Evolutionary conservation across 2,113 vertebrate genomes (phyloP), one percentile per base, ranked within the genome.

Genomic region (Poeciliopsis occidentalis): DNA sequence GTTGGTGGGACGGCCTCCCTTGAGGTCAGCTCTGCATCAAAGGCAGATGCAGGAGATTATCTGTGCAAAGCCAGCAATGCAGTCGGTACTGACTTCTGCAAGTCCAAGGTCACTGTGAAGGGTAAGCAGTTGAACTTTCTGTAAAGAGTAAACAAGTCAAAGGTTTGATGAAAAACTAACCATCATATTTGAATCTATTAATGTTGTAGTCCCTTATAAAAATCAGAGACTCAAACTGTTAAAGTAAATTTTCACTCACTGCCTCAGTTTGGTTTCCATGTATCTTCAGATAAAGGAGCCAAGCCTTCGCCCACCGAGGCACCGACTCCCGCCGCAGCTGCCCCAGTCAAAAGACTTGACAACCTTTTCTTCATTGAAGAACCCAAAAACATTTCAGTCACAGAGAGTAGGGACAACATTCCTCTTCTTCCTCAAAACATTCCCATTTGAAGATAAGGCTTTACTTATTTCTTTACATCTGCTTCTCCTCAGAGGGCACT

Each of bases 301-400:
- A 84, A 82, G 67, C 47, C 80, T 2, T 4, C 69, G 4, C 64
- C 84, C 8, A 0, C 73, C 0, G 81, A 85, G 64, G 64, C 87
- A 0, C 27, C 81, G 0, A 12, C 85, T 31, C 63, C 73, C 0
- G 79, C 76, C 32, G 92, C 94, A 80, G 84, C 89, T 1, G 90
- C 91, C 71, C 95, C 95, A 37, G 93, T 87, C 69, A 96, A 95
- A 61, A 83, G 94, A 32, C 95, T 97, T 0, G 97, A 97, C 82
- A 98, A 96, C 69, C 94, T 98, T 67, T 99, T 96, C 91, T 99
- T 99, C 66, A 95, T 98, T 4, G 96, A 97, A 78, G 96, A 98
- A 79, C 96, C 96, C 75, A 95, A 95, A 87, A 96, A 87, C 65
- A 78, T 95, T 84, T 95, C 94, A 75, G 89, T 96, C 7, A 70